Evolutionary conservation across 2,797 vertebrate genomes (phyloP).

Genomic region (Gallirallus australis): DNA sequence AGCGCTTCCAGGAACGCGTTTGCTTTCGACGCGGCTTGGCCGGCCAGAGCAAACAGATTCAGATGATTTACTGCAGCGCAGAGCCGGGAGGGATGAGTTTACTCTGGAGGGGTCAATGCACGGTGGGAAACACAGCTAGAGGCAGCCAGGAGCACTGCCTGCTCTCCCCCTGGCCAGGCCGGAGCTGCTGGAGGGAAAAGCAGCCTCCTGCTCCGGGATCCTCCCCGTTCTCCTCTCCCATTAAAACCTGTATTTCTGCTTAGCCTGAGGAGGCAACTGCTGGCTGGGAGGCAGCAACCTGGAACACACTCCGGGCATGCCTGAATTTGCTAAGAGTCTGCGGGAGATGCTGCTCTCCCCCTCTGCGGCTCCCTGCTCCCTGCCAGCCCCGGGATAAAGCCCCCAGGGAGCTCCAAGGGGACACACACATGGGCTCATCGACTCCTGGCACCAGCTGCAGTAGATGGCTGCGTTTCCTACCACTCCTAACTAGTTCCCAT

Average conservation of each 20-base stretch:
- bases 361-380: not conserved
- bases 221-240: not conserved
- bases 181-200: not conserved
- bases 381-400: not conserved
- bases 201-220: not conserved
- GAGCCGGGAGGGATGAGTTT: not conserved
- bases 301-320: not conserved
- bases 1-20: not conserved
- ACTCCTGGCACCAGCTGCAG: not conserved
- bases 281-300: not conserved
- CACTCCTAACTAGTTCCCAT: not conserved
- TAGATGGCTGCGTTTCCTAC: not conserved
- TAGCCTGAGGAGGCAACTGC: not conserved
- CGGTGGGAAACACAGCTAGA: accelerated
- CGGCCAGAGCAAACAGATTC: not conserved
- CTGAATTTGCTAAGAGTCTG: not conserved
- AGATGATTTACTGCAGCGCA: accelerated
- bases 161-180: accelerated
- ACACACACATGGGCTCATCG: not conserved
- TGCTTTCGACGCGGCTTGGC: not conserved
- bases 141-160: not conserved
- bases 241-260: constrained; percentile 60
- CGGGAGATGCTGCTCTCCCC: not conserved
- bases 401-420: not conserved
- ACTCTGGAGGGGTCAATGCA: not conserved